Percentiles rank a stretch among this genome's conserved stretches.
phyloP scores from a whole-genome alignment of 2,113 vertebrate genomes.

The Pseudorhombus dupliciocellatus region DNA sequence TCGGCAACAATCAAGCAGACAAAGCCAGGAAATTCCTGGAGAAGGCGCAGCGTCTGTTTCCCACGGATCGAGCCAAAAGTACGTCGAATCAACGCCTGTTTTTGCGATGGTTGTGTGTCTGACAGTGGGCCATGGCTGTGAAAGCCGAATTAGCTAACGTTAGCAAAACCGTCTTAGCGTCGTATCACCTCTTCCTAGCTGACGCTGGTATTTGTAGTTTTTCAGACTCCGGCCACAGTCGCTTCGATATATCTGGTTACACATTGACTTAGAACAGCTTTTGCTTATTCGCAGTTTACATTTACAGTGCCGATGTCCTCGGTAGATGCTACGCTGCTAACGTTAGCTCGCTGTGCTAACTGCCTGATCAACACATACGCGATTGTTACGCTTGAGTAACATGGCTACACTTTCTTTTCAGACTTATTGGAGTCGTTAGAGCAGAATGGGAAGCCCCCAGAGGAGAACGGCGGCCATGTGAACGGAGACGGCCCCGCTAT shows the following conservation, averaged over 20 bases:
- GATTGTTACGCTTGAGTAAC: background rate
- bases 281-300: background rate
- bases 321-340: slow-evolving; percentile 24
- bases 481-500: slow-evolving; percentile 79
- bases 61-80: slow-evolving; percentile 87
- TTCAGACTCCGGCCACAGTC: background rate
- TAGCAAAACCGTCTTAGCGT: slow-evolving; percentile 58
- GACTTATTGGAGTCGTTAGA: slow-evolving; percentile 88
- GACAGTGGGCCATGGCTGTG: slow-evolving; percentile 48
- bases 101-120: background rate
- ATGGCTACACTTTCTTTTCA: slow-evolving; percentile 56
- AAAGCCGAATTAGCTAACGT: slow-evolving; percentile 61
- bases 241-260: background rate
- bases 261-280: background rate
- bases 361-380: background rate
- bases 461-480: slow-evolving; percentile 74
- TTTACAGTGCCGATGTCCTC: background rate
- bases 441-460: slow-evolving; percentile 83
- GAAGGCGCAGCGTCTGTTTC: slow-evolving; percentile 92
- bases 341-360: slow-evolving; percentile 11
- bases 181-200: slow-evolving; percentile 9
- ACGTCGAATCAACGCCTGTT: slow-evolving; percentile 67
- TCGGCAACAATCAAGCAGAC: slow-evolving; percentile 83
- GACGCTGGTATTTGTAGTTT: slow-evolving; percentile 54
- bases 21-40: slow-evolving; percentile 91